Conservation (phyloP, 1,140 invertebrate genomes). For the Aethina tumida region DNA sequence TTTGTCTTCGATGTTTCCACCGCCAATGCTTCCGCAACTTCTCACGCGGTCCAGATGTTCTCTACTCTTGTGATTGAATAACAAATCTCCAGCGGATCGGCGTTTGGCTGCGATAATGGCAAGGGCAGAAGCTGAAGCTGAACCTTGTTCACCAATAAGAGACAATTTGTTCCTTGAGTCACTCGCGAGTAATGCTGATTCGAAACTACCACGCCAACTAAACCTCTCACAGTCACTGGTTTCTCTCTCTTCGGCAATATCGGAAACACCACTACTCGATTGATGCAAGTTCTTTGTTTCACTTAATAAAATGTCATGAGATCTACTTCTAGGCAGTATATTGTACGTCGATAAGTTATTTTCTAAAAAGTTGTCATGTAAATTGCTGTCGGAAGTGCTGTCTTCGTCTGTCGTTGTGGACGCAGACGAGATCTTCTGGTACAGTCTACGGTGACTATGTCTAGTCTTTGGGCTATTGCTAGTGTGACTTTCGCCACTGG, state of each 20-base stretch:
- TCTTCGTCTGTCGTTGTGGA: conserved; percentile 66
- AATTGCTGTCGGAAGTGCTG: conserved; percentile 49
- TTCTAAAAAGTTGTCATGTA: conserved; percentile 29
- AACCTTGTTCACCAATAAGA: conserved; percentile 55
- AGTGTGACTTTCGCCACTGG: conserved; percentile 51
- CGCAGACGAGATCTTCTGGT: conserved; percentile 50
- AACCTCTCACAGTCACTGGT: conserved; percentile 82
- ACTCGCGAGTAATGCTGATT: conserved; percentile 72
- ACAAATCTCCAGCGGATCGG: conserved; percentile 64
- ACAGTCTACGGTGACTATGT: conserved; percentile 43
- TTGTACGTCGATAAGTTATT: conserved; percentile 27
- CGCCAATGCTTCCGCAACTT: conserved; percentile 72
- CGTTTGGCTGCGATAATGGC: conserved; percentile 61
- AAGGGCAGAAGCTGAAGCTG: conserved; percentile 50
- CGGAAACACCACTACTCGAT: conserved; percentile 38
- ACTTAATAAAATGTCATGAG: conserved; percentile 62
- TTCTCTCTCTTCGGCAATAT: conserved; percentile 56
- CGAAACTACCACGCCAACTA: conserved; percentile 83
- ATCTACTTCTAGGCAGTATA: conserved; percentile 56
- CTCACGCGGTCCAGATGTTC: conserved; percentile 64
- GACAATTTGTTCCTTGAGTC: conserved; percentile 71
- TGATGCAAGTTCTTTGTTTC: conserved; percentile 39
- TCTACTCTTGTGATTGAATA: conserved; percentile 59
- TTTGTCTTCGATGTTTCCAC: conserved; percentile 47
- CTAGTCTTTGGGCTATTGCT: conserved; percentile 40